Evolutionary conservation across 2,888 invertebrate species (phyloP), one percentile per base, ranked within the genome.

Genomic region (Dermolepida albohirtum): DNA sequence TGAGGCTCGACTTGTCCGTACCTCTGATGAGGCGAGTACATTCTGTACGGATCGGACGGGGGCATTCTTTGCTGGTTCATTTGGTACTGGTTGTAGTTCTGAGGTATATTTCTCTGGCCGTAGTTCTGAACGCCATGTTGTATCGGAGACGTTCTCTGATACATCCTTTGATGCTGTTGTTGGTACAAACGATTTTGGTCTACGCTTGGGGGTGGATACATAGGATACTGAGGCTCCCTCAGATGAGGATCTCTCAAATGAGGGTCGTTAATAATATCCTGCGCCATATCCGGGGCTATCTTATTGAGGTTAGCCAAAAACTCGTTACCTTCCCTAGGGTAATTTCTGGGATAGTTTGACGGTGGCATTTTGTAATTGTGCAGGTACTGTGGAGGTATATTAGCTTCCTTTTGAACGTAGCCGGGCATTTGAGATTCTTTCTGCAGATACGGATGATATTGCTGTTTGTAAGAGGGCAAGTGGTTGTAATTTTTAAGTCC

Each of bases 231-330:
- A 0, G 77, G 62, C 12, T 81, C 81, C 47, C 80, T 75, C 34
- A 80, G 70, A 68, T 79, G 79, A 7, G 76, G 74, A 17, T 82
- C 81, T 34, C 34, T 34, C 29, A 80, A 70, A 69, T 80, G 79
- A 6, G 76, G 75, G 17, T 82, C 81, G 69, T 75, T 77, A 68
- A 81, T 80, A 14, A 82, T 81, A 14, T 79, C 78, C 40, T 80
- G 74, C 2, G 82, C 81, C 78, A 82, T 80, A 39, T 75, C 72
- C 1, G 82, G 81, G 54, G 81, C 75, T 50, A 82, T 78, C 57
- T 78, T 74, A 47, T 78, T 79, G 64, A 82, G 73, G 66, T 79
- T 78, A 7, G 80, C 77, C 41, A 82, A 70, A 66, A 80, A 80
- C 50, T 80, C 76, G 67, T 81, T 81, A 0, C 69, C 64, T 29